phyloP scores from a whole-genome alignment of 2,113 vertebrate species.

The Sula dactylatra region DNA sequence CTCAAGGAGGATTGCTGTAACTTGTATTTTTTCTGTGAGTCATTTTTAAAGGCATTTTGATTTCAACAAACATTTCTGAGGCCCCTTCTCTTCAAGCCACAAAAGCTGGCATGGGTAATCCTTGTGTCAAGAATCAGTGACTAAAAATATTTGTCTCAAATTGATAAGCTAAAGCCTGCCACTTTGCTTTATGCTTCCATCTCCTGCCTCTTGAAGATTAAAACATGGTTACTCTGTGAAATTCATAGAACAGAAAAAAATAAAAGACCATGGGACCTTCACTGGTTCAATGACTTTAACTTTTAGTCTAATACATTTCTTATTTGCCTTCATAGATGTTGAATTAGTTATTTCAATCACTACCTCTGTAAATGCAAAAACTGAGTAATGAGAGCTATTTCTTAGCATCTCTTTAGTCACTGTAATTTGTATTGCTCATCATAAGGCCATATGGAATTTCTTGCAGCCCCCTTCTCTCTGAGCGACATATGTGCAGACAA shows the following conservation, averaged over 20 bases:
- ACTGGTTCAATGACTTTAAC: neutral
- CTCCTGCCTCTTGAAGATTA: neutral
- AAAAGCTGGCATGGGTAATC: neutral
- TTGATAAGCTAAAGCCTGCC: neutral
- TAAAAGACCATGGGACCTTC: neutral
- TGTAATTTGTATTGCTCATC: neutral
- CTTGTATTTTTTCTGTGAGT: neutral
- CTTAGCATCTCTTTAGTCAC: neutral
- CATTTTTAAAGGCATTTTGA: neutral
- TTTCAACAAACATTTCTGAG: neutral
- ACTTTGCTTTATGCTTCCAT: neutral
- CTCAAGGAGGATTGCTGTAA: neutral
- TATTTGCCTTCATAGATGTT: neutral
- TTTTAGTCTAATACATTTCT: neutral
- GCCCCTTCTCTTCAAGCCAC: neutral
- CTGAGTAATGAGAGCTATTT: neutral
- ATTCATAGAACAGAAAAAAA: neutral
- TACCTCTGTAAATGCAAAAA: neutral
- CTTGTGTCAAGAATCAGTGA: neutral
- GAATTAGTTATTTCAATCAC: neutral
- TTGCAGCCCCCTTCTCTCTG: neutral
- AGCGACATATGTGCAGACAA: neutral
- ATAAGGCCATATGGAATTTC: neutral
- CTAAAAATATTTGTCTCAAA: neutral
- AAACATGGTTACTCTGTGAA: neutral